Evolutionary conservation across 2,888 invertebrate species (phyloP).

Genomic region (Boloria selene): DNA sequence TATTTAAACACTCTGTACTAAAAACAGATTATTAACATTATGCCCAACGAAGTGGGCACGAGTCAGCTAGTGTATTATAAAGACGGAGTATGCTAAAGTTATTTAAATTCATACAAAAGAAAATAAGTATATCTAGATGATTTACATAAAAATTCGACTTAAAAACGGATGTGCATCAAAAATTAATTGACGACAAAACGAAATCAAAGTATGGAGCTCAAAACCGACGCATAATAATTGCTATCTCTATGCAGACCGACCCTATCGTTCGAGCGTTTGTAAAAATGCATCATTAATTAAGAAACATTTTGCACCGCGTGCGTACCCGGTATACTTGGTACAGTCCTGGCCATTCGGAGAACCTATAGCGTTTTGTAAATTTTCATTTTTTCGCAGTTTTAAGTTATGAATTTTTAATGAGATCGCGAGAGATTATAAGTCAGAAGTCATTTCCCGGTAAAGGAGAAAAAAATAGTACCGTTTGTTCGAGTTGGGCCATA

Average conservation of each 20-base stretch:
- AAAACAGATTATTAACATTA: too few relatives aligned
- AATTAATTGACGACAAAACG: constrained; percentile 33
- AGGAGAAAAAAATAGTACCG: constrained; percentile 73
- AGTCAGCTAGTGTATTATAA: too few relatives aligned
- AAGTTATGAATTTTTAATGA: constrained; percentile 85
- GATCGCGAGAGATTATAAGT: constrained; percentile 83
- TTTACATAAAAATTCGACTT: background rate
- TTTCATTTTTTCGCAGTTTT: constrained; percentile 81
- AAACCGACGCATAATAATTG: constrained; percentile 34
- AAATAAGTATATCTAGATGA: background rate
- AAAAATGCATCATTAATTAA: constrained; percentile 41
- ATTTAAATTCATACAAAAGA: too few relatives aligned
- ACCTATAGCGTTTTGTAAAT: constrained; percentile 58
- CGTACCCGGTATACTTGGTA: constrained; percentile 24
- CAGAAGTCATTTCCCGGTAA: constrained; percentile 83
- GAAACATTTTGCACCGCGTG: constrained; percentile 39
- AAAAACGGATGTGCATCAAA: constrained; percentile 18
- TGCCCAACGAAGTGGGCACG: too few relatives aligned
- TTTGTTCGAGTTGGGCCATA: constrained; percentile 65
- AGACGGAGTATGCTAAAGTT: too few relatives aligned
- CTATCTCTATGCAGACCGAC: constrained; percentile 28
- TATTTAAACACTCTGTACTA: too few relatives aligned
- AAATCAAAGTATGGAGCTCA: constrained; percentile 32
- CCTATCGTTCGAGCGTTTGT: constrained; percentile 33
- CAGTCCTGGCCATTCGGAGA: constrained; percentile 39